Conservation (phyloP, 2,113 vertebrate species). For the Danionella cerebrum region DNA sequence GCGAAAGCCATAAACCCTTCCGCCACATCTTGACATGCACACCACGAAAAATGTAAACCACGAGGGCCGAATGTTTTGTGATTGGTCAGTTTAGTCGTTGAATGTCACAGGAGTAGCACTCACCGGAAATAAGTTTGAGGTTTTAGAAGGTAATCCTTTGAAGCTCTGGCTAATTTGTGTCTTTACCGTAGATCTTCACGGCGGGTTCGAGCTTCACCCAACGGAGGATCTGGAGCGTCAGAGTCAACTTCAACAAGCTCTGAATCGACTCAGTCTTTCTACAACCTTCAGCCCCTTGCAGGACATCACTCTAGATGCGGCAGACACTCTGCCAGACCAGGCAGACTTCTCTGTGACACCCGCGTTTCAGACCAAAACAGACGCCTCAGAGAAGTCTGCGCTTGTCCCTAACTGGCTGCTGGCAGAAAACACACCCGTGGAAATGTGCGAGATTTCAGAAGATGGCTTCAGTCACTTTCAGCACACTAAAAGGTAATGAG, state of each 20-base stretch:
- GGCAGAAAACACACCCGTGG: constrained; percentile 35
- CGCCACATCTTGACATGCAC: too few species aligned
- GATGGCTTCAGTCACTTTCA: neutral
- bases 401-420: constrained; percentile 68
- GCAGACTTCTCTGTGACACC: too few species aligned
- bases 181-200: constrained; percentile 83
- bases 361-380: too few species aligned
- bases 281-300: constrained; percentile 70
- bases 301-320: constrained; percentile 63
- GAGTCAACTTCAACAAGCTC: constrained; percentile 44
- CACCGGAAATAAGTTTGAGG: too few species aligned
- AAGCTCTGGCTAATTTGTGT: neutral
- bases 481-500: too few species aligned
- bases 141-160: too few species aligned
- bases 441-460: constrained; percentile 34
- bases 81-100: too few species aligned
- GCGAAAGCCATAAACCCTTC: too few species aligned
- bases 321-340: neutral
- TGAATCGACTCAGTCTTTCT: constrained; percentile 49
- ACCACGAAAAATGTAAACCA: too few species aligned
- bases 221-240: constrained; percentile 57
- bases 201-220: constrained; percentile 74
- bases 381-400: neutral
- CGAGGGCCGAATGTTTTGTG: too few species aligned
- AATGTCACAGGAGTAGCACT: too few species aligned